Evolutionary conservation across 2,888 invertebrate genomes (phyloP).

Genomic region (Lottia scabra): DNA sequence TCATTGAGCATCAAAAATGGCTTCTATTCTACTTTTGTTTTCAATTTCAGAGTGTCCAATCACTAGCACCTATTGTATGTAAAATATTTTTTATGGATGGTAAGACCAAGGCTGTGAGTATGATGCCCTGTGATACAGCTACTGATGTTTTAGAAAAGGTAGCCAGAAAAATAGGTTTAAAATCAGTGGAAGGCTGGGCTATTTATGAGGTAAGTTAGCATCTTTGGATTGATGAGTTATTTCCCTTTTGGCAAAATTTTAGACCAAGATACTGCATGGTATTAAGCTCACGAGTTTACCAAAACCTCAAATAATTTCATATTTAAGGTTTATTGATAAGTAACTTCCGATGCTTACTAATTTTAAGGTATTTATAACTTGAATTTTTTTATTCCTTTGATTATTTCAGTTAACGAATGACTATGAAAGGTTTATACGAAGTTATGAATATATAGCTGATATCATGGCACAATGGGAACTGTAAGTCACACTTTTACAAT

Average conservation of each 20-base stretch:
- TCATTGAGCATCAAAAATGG: too few species aligned
- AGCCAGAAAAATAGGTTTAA: constrained; percentile 85
- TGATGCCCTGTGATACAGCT: constrained; percentile 94
- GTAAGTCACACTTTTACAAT: constrained; percentile 52
- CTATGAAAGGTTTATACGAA: constrained; percentile 89
- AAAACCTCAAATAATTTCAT: too few species aligned
- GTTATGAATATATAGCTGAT: constrained; percentile 92
- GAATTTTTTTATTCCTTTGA: too few species aligned
- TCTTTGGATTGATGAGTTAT: neutral
- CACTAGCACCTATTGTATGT: constrained; percentile 82
- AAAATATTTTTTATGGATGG: constrained; percentile 94
- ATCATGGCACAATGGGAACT: constrained; percentile 95
- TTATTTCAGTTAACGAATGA: constrained; percentile 82
- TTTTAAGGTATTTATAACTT: too few species aligned
- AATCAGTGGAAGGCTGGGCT: constrained; percentile 92
- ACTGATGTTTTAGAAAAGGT: constrained; percentile 89
- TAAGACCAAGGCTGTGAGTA: constrained; percentile 93
- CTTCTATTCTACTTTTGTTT: neutral
- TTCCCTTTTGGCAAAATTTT: neutral
- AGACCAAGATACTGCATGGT: too few species aligned
- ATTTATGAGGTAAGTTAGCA: constrained; percentile 75
- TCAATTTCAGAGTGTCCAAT: constrained; percentile 51
- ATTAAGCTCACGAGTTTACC: too few species aligned
- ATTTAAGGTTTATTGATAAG: too few species aligned
- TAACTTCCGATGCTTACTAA: too few species aligned